Conservation (phyloP, 2,888 invertebrate genomes). For the Drosophila mettleri region DNA sequence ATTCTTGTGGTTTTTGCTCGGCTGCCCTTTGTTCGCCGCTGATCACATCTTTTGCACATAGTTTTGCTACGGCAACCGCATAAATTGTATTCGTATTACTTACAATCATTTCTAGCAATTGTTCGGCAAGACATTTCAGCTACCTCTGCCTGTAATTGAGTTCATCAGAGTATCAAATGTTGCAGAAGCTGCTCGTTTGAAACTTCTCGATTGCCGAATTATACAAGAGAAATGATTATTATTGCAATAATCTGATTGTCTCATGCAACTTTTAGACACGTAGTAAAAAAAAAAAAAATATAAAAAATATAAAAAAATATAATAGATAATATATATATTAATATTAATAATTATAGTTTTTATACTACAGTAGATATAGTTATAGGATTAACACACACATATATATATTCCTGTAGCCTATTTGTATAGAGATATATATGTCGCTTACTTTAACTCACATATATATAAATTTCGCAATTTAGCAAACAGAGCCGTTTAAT, state of each 20-base stretch:
- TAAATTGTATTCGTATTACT: constrained; percentile 62
- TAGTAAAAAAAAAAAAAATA: too few species aligned
- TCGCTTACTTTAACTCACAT: not conserved
- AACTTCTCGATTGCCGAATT: not conserved
- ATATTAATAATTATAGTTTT: too few species aligned
- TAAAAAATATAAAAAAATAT: too few species aligned
- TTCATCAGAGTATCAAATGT: constrained; percentile 19
- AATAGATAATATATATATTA: too few species aligned
- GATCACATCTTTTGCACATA: constrained; percentile 28
- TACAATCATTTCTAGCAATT: constrained; percentile 58
- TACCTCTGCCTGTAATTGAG: constrained; percentile 36
- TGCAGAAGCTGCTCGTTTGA: constrained; percentile 29
- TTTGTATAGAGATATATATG: too few species aligned
- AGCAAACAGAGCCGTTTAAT: constrained; percentile 17
- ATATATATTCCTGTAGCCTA: too few species aligned
- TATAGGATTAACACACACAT: too few species aligned
- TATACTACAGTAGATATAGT: too few species aligned
- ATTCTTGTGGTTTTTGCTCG: constrained; percentile 64
- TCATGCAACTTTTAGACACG: too few species aligned
- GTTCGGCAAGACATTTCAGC: constrained; percentile 27
- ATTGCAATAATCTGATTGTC: too few species aligned
- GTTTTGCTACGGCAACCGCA: constrained; percentile 31
- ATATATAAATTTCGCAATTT: constrained; percentile 25
- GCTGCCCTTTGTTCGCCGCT: constrained; percentile 44
- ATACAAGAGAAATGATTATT: not conserved